A percentile compares a stretch with the other conserved stretches of the same genome.
Conservation (phyloP, 2,797 vertebrate genomes). For the Falco peregrinus region DNA sequence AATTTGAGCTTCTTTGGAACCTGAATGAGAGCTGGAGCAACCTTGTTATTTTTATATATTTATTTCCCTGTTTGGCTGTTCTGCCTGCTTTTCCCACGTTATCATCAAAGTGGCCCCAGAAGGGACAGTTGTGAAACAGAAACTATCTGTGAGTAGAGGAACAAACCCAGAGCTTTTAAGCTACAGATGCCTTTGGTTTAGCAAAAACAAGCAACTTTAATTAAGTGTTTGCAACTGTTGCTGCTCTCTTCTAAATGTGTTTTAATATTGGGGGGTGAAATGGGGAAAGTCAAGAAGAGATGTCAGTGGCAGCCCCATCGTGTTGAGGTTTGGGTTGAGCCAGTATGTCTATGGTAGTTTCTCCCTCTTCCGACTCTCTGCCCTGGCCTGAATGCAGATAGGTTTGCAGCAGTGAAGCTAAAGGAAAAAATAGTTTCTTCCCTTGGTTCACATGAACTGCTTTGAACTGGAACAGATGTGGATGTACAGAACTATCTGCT, state of each 20-base stretch:
- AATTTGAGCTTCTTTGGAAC: slow-evolving; percentile 53
- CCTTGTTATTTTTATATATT: slow-evolving; percentile 50
- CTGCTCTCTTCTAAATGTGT: not conserved
- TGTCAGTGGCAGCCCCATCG: not conserved
- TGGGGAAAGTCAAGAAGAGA: not conserved
- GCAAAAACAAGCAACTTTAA: not conserved
- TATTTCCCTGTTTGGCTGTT: slow-evolving; percentile 21
- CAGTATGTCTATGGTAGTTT: not conserved
- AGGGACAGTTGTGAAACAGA: slow-evolving; percentile 7
- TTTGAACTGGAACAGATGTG: slow-evolving; percentile 73
- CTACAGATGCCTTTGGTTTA: not conserved
- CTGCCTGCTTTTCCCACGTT: slow-evolving; percentile 61
- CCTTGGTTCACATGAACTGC: slow-evolving; percentile 71
- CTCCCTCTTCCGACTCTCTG: not conserved
- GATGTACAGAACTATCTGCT: slow-evolving; percentile 67
- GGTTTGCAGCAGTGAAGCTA: not conserved
- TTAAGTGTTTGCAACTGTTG: not conserved
- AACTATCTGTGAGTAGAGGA: not conserved
- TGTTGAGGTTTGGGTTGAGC: not conserved
- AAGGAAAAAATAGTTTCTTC: slow-evolving; percentile 52
- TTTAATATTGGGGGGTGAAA: not conserved
- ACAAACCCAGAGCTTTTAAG: not conserved
- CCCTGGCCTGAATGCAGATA: not conserved
- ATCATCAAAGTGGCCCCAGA: slow-evolving; percentile 47
- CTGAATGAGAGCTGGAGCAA: slow-evolving; percentile 31